Percentiles rank a stretch among this genome's conserved stretches.
These are phyloP conservation scores for Atta colombica DNA, from an alignment of 1,140 invertebrate genomes.

Conservation along the genomic window DNA sequence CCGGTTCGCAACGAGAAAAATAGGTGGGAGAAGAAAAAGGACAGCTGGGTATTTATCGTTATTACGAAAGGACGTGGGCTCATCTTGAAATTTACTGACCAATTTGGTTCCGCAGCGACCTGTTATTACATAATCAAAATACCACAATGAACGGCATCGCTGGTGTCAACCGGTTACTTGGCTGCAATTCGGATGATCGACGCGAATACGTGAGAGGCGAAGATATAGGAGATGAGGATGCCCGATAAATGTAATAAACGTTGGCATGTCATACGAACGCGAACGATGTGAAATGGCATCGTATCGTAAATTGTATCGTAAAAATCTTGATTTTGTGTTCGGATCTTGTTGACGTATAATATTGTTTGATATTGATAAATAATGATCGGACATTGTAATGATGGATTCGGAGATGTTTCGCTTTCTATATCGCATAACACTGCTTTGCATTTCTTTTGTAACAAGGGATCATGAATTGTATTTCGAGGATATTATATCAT, in stretches of 20 bases:
- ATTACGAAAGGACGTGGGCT: slow-evolving; percentile 72
- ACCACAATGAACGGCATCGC: slow-evolving; percentile 9
- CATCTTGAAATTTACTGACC: slow-evolving; percentile 73
- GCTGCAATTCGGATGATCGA: slow-evolving; percentile 5
- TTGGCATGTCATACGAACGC: not conserved
- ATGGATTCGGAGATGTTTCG: not conserved
- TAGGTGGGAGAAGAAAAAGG: slow-evolving; percentile 37
- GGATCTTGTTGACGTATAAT: not conserved
- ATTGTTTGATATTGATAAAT: slow-evolving; percentile 33
- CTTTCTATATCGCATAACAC: slow-evolving; percentile 43
- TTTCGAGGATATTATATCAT: not conserved
- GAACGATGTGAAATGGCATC: not conserved
- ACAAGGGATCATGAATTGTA: not conserved
- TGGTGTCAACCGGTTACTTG: not conserved
- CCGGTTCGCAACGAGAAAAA: slow-evolving; percentile 13
- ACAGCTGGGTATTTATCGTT: slow-evolving; percentile 68
- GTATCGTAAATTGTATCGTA: no score
- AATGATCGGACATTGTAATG: not conserved
- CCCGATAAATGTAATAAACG: slow-evolving; percentile 44
- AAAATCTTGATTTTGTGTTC: slow-evolving; percentile 18
- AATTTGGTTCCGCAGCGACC: slow-evolving; percentile 52
- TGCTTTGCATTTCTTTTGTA: slow-evolving; percentile 48
- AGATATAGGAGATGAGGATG: slow-evolving; percentile 19
- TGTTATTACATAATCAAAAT: slow-evolving; percentile 63
- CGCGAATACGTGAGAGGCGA: not conserved